These are phyloP conservation scores for Megaceryle alcyon DNA, from an alignment of 2,797 vertebrate species.

Conservation along the genomic window DNA sequence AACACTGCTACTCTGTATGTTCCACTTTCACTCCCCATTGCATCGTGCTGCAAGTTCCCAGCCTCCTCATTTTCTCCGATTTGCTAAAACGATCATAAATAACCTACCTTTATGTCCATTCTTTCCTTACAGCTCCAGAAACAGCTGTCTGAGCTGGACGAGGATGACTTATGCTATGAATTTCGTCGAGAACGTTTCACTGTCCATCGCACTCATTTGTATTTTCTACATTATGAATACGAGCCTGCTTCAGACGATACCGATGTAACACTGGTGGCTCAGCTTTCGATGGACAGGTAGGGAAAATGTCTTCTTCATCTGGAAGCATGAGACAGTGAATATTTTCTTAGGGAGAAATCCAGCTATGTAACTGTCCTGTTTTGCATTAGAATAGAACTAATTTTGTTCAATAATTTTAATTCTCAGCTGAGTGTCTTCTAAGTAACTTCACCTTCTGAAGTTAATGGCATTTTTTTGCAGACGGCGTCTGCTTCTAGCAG, in stretches of 20 bases:
- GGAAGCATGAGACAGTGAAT: accelerated
- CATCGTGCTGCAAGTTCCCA: not conserved
- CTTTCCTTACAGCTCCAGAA: conserved; percentile 89
- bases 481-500: too few species aligned
- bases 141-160: conserved; percentile 93
- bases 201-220: conserved; percentile 94
- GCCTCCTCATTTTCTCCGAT: not conserved
- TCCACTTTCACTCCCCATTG: not conserved
- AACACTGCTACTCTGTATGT: not conserved
- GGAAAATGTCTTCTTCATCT: not conserved
- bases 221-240: conserved; percentile 96
- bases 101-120: not conserved
- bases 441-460: too few species aligned
- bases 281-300: conserved; percentile 98
- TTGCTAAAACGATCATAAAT: not conserved
- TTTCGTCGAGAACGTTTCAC: conserved; percentile 96
- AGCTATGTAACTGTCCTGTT: not conserved
- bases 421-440: too few species aligned
- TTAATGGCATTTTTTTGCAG: too few species aligned
- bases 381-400: not conserved
- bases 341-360: not conserved
- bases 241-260: conserved; percentile 86
- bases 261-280: conserved; percentile 94
- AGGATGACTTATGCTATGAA: conserved; percentile 97
- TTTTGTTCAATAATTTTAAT: not conserved